Percentiles rank a stretch among this genome's conserved stretches.
These are phyloP conservation scores for Phengaris arion DNA, from an alignment of 2,888 invertebrate species.

Conservation along the genomic window DNA sequence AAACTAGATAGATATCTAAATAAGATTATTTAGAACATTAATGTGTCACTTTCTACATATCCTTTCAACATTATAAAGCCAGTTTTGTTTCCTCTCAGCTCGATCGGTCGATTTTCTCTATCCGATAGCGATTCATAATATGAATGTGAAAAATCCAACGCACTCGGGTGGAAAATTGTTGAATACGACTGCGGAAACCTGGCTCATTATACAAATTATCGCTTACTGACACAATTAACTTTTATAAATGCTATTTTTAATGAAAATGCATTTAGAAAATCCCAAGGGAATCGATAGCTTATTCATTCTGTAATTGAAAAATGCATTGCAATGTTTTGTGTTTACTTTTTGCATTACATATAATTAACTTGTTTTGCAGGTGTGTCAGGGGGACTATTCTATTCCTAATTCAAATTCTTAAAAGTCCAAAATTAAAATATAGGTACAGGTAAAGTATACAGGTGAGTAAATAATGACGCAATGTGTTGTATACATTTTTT, in stretches of 20 bases:
- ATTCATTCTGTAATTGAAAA: background rate
- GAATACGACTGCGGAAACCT: background rate
- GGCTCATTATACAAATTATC: slow-evolving; percentile 6
- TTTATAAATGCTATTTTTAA: background rate
- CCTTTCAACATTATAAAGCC: background rate
- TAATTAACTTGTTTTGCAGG: no score
- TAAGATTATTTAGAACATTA: background rate
- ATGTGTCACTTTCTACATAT: background rate
- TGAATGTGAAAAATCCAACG: slow-evolving; percentile 20
- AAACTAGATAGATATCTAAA: no score
- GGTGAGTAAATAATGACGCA: no score
- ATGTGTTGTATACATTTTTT: no score
- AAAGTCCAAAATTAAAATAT: no score
- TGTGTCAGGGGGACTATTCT: no score
- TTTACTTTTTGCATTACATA: background rate
- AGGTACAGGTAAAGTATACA: no score
- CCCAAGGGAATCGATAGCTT: background rate
- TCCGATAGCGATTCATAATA: background rate
- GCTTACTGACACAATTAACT: background rate
- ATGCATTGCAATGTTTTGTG: background rate
- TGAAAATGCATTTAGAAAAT: background rate
- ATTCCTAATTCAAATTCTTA: no score
- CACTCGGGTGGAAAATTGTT: slow-evolving; percentile 20
- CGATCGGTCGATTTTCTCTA: background rate
- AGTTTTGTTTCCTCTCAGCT: slow-evolving; percentile 6